Percentiles rank a stretch among this genome's conserved stretches.
Evolutionary conservation across 2,888 invertebrate species (phyloP).

Genomic region (Eristalinus aeneus): DNA sequence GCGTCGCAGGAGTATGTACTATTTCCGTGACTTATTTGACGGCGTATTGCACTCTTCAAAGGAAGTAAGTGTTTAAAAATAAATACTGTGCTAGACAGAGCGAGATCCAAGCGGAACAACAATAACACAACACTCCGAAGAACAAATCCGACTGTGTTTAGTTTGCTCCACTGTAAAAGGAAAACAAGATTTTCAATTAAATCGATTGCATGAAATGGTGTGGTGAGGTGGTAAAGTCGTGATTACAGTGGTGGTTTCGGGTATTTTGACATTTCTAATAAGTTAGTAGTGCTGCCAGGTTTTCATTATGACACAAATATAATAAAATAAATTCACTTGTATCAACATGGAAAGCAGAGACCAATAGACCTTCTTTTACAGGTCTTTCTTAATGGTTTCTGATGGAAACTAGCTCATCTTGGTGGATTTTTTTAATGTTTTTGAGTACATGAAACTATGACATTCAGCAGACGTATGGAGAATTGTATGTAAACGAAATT

Average conservation of each 20-base stretch:
- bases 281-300: slow-evolving; percentile 9
- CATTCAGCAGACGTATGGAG: too few species aligned
- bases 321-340: too few species aligned
- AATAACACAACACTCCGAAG: slow-evolving; percentile 10
- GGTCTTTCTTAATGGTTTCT: too few species aligned
- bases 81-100: not conserved
- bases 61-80: not conserved
- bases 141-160: slow-evolving; percentile 30
- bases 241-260: not conserved
- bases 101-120: not conserved
- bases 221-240: slow-evolving; percentile 1
- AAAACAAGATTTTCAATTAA: slow-evolving; percentile 10
- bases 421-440: too few species aligned
- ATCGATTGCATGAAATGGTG: not conserved
- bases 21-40: not conserved
- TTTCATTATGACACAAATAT: not conserved
- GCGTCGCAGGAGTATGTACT: not conserved
- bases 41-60: not conserved
- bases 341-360: too few species aligned
- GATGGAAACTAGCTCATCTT: too few species aligned
- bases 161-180: not conserved
- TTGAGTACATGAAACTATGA: too few species aligned
- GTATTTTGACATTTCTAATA: not conserved
- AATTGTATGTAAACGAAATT: too few species aligned
- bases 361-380: too few species aligned